These are phyloP conservation scores for Polyodon spathula DNA, from an alignment of 2,113 vertebrate species.

Conservation along the genomic window DNA sequence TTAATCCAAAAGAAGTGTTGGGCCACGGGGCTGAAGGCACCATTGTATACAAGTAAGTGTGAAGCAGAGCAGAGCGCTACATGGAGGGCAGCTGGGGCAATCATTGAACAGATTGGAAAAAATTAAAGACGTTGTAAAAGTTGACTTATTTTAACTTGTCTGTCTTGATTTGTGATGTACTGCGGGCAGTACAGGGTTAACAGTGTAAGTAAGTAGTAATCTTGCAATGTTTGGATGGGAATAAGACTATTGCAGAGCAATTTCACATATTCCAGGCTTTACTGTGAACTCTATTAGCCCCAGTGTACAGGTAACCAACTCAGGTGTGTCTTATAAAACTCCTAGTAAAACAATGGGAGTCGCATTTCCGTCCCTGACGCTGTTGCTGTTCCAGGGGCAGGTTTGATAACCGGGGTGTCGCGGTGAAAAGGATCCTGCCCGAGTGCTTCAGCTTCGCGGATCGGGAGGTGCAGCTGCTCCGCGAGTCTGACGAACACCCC, in stretches of 20 bases:
- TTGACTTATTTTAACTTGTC: too few species aligned
- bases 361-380: too few species aligned
- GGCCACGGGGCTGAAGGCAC: slow-evolving; percentile 95
- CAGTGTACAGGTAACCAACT: background rate
- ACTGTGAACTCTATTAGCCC: too few species aligned
- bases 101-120: background rate
- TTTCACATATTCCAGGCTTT: too few species aligned
- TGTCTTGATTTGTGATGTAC: too few species aligned
- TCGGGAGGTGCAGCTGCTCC: slow-evolving; percentile 85
- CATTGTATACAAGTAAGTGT: slow-evolving; percentile 85
- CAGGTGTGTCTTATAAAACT: background rate
- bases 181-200: too few species aligned
- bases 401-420: slow-evolving; percentile 85
- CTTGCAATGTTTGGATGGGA: too few species aligned
- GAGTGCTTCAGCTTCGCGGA: slow-evolving; percentile 97
- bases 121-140: too few species aligned
- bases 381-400: slow-evolving; percentile 59
- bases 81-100: background rate
- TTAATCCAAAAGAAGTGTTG: slow-evolving; percentile 78
- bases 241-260: too few species aligned
- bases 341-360: background rate
- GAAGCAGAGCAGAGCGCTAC: background rate
- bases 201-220: too few species aligned
- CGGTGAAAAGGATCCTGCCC: slow-evolving; percentile 90
- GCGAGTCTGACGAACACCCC: slow-evolving; percentile 89